These are phyloP conservation scores for Campoplex nolae DNA, from an alignment of 2,888 invertebrate genomes.

Conservation along the genomic window DNA sequence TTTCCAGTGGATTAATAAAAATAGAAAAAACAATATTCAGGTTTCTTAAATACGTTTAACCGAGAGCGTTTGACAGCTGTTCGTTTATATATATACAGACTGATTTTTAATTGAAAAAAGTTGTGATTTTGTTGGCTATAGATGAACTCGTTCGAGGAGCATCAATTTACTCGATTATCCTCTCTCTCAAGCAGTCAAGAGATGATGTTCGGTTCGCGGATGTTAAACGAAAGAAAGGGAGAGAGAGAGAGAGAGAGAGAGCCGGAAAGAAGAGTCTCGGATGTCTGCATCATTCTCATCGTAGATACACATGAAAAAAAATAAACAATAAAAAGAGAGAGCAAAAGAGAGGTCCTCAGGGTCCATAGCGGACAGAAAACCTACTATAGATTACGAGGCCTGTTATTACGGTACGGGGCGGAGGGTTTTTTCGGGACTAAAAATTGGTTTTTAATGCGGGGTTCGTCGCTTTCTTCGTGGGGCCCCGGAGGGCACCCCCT, in stretches of 20 bases:
- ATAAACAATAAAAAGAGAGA: slow-evolving; percentile 4
- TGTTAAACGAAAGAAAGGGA: slow-evolving; percentile 65
- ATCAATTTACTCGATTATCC: slow-evolving; percentile 40
- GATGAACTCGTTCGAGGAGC: slow-evolving; percentile 55
- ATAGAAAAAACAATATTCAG: not conserved
- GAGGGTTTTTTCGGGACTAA: slow-evolving; percentile 82
- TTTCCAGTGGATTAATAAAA: not conserved
- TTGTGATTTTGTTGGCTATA: slow-evolving; percentile 60
- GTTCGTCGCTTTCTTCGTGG: slow-evolving; percentile 81
- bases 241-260: slow-evolving; percentile 58
- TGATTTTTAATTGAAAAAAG: slow-evolving; percentile 81
- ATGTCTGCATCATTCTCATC: slow-evolving; percentile 41
- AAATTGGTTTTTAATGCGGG: slow-evolving; percentile 84
- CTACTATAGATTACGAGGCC: slow-evolving; percentile 84
- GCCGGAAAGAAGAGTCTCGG: slow-evolving; percentile 68
- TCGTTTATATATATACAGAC: slow-evolving; percentile 63
- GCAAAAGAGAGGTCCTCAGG: slow-evolving; percentile 62
- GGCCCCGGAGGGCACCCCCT: slow-evolving; percentile 70
- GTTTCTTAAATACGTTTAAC: slow-evolving; percentile 13
- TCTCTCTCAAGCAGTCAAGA: slow-evolving; percentile 35
- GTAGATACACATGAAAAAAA: slow-evolving; percentile 14
- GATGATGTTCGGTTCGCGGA: slow-evolving; percentile 45
- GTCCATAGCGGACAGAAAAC: slow-evolving; percentile 81
- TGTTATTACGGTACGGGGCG: slow-evolving; percentile 83
- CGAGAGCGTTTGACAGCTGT: slow-evolving; percentile 80